Percentiles rank a stretch among this genome's conserved stretches.
Evolutionary conservation across 2,888 invertebrate species (phyloP).

Genomic region (Morinoia aosen): DNA sequence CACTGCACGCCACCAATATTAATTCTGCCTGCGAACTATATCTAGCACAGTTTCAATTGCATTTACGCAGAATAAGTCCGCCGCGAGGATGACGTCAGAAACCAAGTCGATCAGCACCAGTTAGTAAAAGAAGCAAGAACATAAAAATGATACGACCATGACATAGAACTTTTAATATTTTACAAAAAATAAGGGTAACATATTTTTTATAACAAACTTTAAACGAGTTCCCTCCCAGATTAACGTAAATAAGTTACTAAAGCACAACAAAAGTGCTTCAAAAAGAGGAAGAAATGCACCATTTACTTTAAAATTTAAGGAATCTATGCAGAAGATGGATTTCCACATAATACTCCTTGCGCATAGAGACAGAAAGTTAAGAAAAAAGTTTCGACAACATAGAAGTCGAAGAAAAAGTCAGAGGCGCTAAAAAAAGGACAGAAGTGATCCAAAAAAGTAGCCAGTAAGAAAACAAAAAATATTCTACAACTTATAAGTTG

Average conservation of each 20-base stretch:
- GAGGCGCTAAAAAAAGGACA: too few species aligned
- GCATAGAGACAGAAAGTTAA: too few species aligned
- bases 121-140: not conserved
- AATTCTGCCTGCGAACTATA: not conserved
- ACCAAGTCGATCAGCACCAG: not conserved
- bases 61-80: not conserved
- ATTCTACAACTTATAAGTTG: too few species aligned
- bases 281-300: too few species aligned
- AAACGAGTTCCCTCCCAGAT: not conserved
- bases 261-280: too few species aligned
- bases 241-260: not conserved
- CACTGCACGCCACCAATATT: not conserved
- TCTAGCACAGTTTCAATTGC: not conserved
- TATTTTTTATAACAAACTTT: not conserved
- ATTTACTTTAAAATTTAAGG: too few species aligned
- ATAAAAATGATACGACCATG: not conserved
- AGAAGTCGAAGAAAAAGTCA: too few species aligned
- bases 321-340: too few species aligned
- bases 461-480: too few species aligned
- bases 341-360: too few species aligned
- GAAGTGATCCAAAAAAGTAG: too few species aligned
- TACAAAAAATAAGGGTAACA: not conserved
- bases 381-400: too few species aligned
- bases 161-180: not conserved
- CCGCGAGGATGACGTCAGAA: not conserved